Evolutionary conservation across 2,888 invertebrate genomes (phyloP).

Genomic region (Tetragnatha montana): DNA sequence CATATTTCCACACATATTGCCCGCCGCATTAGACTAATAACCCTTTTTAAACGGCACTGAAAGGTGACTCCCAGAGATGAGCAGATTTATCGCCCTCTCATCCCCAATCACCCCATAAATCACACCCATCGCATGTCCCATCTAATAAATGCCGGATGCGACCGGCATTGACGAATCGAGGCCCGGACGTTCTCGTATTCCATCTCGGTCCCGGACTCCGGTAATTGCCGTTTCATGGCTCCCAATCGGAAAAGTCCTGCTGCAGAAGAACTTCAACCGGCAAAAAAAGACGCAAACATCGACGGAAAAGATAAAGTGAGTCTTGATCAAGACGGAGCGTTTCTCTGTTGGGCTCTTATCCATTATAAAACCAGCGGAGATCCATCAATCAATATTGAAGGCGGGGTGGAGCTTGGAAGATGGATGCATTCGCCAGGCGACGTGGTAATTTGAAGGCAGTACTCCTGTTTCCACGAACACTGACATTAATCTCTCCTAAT

Average conservation of each 20-base stretch:
- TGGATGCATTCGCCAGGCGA: conserved; percentile 53
- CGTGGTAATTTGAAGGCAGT: conserved; percentile 68
- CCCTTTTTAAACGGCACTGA: not conserved
- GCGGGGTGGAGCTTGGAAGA: conserved; percentile 46
- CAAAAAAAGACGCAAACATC: not conserved
- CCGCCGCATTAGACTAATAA: not conserved
- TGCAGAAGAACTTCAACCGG: conserved; percentile 10
- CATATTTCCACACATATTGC: not conserved
- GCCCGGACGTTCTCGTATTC: conserved; percentile 9
- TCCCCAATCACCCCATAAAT: not conserved
- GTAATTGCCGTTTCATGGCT: conserved; percentile 37
- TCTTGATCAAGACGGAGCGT: conserved; percentile 61
- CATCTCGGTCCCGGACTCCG: not conserved
- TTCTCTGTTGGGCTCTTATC: conserved; percentile 55
- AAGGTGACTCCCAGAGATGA: not conserved
- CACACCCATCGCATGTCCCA: conserved; percentile 8
- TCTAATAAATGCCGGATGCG: conserved; percentile 40
- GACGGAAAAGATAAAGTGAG: conserved; percentile 4
- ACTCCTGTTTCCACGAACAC: conserved; percentile 65
- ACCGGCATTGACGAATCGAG: not conserved
- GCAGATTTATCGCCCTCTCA: conserved; percentile 7
- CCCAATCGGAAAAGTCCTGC: not conserved
- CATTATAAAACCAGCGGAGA: conserved; percentile 63
- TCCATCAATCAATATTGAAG: conserved; percentile 65
- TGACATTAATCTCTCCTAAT: conserved; percentile 69